Percentiles rank a stretch among this genome's conserved stretches.
Evolutionary conservation across 2,113 vertebrate genomes (phyloP).

Genomic region (Campylorhamphus procurvoides): DNA sequence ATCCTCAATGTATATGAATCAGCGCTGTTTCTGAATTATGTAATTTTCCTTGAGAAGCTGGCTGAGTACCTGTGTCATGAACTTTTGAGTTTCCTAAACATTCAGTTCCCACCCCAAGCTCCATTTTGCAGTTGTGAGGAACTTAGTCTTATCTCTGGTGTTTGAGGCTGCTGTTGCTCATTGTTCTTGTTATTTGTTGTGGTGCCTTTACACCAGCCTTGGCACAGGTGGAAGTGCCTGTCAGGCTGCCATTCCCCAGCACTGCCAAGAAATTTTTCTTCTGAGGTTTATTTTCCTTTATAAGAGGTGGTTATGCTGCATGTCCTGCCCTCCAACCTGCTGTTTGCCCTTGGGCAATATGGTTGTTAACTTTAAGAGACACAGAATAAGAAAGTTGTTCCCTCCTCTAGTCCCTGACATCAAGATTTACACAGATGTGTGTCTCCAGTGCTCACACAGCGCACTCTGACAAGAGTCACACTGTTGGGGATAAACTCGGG

Average conservation of each 20-base stretch:
- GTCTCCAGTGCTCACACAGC: neutral
- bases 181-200: neutral
- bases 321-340: neutral
- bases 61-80: neutral
- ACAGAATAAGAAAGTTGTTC: neutral
- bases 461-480: accelerated
- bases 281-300: neutral
- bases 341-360: neutral
- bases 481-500: neutral
- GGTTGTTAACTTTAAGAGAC: neutral
- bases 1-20: neutral
- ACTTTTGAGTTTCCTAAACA: neutral
- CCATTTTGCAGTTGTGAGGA: neutral
- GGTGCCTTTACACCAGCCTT: neutral
- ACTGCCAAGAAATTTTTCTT: neutral
- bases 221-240: neutral
- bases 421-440: neutral
- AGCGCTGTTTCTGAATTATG: neutral
- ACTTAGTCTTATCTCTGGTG: neutral
- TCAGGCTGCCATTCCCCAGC: neutral
- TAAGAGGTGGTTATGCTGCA: neutral
- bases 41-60: neutral
- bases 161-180: neutral
- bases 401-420: neutral
- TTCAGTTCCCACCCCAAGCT: neutral